Base-by-base conservation (phyloP, 2,797 vertebrate genomes). In the Morus bassanus region DNA sequence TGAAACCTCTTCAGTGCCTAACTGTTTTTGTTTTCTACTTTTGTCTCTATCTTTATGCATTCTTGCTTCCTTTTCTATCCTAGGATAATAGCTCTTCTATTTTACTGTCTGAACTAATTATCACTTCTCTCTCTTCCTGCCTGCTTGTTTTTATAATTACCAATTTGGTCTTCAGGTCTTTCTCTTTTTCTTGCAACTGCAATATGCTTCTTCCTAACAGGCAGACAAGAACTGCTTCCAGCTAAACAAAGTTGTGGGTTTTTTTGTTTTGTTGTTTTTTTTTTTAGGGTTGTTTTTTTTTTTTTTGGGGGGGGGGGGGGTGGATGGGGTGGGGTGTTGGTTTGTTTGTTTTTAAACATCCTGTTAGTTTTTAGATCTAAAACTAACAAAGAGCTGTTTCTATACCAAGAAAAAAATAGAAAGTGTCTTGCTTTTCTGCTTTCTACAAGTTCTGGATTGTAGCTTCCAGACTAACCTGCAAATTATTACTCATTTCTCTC, bases 41-140 rank as follows among this genome's bases (percentile, higher is more conserved):
- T 57, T 72, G 28, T 80, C 56, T 89, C 79, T 54, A 51, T 65
- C 57, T 89, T 88, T 61, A 81, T 50, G 46, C 84, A 90, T 85
- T 90, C 74, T 48, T 86, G 73, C 56, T 77, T 89, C 60, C 70
- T 83, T 77, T 89, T 77, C 75, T 88, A 50, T 63, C 45, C 43
- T 22, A 68, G 56, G 16, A 91, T 87, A 96, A 88, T 41, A 82
- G 78, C 16, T 87, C 81, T 87, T 92, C 74, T 93, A 43, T 94
- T 88, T 78, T 46, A 78, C 89, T 91, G 91, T 78, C 92, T 93
- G 89, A 92, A 94, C 45, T 35, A 27, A 95, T 95, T 89, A 96
- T 45, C 81, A 72, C 48, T 91, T 87, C 54, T 77, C 83, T 83
- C 43, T 95, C 85, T 76, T 91, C 57, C 76, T 81, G 84, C 51